Conservation (phyloP, 1,140 invertebrate species). For the Artemia franciscana region DNA sequence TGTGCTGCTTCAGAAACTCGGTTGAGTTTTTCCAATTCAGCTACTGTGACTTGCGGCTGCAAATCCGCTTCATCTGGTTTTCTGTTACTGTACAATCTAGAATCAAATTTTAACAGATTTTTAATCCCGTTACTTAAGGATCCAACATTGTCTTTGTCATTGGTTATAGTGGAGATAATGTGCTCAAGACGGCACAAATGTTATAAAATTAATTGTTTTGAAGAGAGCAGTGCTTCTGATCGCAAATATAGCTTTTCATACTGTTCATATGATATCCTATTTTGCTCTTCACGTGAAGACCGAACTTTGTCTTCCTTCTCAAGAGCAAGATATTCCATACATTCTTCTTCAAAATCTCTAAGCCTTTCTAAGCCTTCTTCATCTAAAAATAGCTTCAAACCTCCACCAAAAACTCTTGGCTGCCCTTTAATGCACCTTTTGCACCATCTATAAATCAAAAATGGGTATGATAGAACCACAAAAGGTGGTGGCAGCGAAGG, state of each 20-base stretch:
- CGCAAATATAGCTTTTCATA: background rate
- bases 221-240: background rate
- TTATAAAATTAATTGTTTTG: background rate
- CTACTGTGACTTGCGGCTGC: too few relatives aligned
- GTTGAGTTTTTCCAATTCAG: background rate
- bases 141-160: background rate
- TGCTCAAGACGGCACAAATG: background rate
- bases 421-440: conserved; percentile 46
- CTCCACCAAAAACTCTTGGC: conserved; percentile 6
- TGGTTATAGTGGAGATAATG: background rate
- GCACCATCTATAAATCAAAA: conserved; percentile 59
- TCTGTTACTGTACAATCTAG: too few relatives aligned
- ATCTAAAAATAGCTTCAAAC: background rate
- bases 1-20: background rate
- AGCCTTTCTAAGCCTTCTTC: conserved; percentile 1
- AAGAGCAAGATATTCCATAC: background rate
- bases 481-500: conserved; percentile 85
- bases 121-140: background rate
- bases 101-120: background rate
- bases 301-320: background rate
- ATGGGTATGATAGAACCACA: conserved; percentile 71
- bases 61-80: background rate
- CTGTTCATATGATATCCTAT: background rate
- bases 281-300: background rate
- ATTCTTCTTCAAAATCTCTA: conserved; percentile 4